These are phyloP conservation scores for Montipora sp. DNA, from an alignment of 64 coral and sea anemone genomes.

Conservation along the genomic window DNA sequence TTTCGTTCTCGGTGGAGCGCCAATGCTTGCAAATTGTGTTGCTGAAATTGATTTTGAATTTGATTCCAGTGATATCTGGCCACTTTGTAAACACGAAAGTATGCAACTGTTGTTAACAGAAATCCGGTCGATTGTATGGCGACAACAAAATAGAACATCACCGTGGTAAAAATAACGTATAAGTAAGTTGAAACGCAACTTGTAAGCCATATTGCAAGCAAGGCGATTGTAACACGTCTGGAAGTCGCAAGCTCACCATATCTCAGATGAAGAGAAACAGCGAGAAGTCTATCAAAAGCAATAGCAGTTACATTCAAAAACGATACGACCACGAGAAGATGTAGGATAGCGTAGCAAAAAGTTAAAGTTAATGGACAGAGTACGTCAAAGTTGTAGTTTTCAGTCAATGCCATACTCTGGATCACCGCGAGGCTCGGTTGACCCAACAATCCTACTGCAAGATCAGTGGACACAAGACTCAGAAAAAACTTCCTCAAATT, in stretches of 20 bases:
- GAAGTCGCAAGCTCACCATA: neutral
- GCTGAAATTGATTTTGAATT: no score
- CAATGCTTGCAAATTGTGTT: no score
- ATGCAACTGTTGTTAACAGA: no score
- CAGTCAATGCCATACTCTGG: neutral
- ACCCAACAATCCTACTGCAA: neutral
- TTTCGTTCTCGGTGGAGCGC: no score
- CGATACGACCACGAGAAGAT: neutral
- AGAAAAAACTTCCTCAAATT: no score
- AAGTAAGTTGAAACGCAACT: neutral
- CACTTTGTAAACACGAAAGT: no score
- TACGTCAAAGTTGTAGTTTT: neutral
- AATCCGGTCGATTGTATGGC: no score
- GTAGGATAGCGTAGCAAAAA: neutral
- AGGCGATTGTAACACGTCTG: neutral
- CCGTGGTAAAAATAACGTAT: neutral
- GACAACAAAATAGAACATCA: neutral
- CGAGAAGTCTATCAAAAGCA: slow-evolving; percentile 39
- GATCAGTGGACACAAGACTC: no score
- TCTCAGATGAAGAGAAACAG: slow-evolving; percentile 30
- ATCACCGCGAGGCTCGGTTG: neutral
- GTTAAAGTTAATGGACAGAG: neutral
- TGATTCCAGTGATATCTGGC: no score
- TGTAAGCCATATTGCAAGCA: slow-evolving; percentile 1
- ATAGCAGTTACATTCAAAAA: slow-evolving; percentile 19